A percentile compares a stretch with the other conserved stretches of the same genome.
phyloP scores from a whole-genome alignment of 1,140 invertebrate species.

The Daktulosphaira vitifoliae region DNA sequence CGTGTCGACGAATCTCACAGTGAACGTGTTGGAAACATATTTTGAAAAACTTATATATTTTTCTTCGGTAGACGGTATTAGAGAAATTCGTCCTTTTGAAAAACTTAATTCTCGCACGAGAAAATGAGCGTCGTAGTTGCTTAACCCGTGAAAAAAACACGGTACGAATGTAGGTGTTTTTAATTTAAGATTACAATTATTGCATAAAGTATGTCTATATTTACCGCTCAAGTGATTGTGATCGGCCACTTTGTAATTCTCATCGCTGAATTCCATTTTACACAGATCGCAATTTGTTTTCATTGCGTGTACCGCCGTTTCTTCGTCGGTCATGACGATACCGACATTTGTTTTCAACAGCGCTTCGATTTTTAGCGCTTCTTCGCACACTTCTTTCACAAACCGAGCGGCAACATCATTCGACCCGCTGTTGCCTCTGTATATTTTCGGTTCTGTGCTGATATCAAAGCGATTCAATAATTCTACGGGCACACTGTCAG shows the following conservation, averaged over 20 bases:
- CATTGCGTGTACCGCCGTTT: not conserved
- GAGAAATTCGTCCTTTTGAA: not conserved
- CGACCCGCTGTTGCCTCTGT: not conserved
- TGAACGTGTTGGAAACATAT: not conserved
- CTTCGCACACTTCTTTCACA: not conserved
- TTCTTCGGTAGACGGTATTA: not conserved
- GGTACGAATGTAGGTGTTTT: not conserved
- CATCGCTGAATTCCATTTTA: not conserved
- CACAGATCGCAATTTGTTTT: not conserved
- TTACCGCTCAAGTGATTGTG: not conserved
- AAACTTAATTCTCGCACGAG: not conserved
- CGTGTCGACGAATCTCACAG: constrained; percentile 36
- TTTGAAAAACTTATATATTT: not conserved
- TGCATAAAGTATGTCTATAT: not conserved
- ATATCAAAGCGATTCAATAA: too few relatives aligned
- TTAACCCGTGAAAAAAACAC: too few relatives aligned
- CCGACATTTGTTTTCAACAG: not conserved
- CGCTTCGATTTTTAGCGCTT: not conserved
- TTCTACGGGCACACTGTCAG: not conserved
- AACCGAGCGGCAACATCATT: not conserved
- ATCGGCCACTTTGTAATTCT: not conserved
- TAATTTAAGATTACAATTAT: too few relatives aligned
- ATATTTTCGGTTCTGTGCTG: too few relatives aligned
- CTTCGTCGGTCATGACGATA: not conserved
- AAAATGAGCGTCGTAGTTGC: constrained; percentile 25